These are phyloP conservation scores for Tiaroga cobitis DNA, from an alignment of 2,797 vertebrate genomes.

Conservation along the genomic window DNA sequence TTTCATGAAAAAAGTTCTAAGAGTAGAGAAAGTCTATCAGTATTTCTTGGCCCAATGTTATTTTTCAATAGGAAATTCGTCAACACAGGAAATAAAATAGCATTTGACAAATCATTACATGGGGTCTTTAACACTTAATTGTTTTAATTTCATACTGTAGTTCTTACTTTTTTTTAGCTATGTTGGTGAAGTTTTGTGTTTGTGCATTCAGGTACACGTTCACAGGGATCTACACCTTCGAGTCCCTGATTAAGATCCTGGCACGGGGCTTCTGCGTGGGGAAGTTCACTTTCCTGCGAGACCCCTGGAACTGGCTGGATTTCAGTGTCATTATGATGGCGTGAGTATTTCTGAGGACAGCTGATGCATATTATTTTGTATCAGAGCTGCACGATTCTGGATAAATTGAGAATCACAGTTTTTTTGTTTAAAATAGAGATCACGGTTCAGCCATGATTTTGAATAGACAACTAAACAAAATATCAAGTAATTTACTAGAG, in stretches of 20 bases:
- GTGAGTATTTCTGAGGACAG: conserved; percentile 83
- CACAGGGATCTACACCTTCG: conserved; percentile 98
- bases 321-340: conserved; percentile 99
- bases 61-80: neutral
- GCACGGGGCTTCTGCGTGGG: conserved; percentile 97
- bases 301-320: conserved; percentile 99
- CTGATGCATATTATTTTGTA: neutral
- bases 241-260: conserved; percentile 97
- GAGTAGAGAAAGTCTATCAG: neutral
- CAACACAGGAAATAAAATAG: neutral
- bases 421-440: neutral
- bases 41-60: neutral
- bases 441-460: neutral
- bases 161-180: neutral
- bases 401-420: neutral
- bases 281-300: conserved; percentile 94
- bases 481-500: neutral
- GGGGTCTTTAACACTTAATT: neutral
- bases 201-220: conserved; percentile 88
- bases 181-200: conserved; percentile 7
- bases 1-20: neutral
- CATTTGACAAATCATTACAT: conserved; percentile 2
- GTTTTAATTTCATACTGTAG: neutral
- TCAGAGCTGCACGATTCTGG: neutral
- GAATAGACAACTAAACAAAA: neutral